Evolutionary conservation across 1,140 invertebrate species (phyloP).

Genomic region (Pteromalus puparum): DNA sequence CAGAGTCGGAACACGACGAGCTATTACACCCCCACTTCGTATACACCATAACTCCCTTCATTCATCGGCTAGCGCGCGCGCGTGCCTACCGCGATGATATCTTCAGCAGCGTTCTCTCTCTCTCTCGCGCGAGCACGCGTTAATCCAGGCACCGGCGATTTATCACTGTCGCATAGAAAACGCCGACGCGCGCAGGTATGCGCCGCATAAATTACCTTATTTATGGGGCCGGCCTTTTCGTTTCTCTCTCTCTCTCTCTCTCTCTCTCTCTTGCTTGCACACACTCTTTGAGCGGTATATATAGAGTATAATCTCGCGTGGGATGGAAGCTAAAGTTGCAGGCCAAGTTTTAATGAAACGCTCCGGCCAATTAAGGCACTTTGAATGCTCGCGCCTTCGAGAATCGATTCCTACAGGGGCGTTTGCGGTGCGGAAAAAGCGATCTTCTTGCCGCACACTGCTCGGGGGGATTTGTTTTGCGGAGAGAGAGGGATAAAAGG

Average conservation of each 20-base stretch:
- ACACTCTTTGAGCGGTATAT: neutral
- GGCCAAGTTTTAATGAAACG: constrained; percentile 41
- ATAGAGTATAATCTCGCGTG: neutral
- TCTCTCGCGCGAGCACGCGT: neutral
- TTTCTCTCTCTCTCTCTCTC: neutral
- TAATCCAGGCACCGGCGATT: constrained; percentile 15
- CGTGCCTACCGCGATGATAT: constrained; percentile 15
- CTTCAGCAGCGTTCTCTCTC: neutral
- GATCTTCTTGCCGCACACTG: neutral
- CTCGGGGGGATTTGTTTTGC: neutral
- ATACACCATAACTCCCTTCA: neutral
- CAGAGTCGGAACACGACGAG: neutral
- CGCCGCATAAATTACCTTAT: constrained; percentile 38
- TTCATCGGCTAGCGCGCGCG: neutral
- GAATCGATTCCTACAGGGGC: constrained; percentile 25
- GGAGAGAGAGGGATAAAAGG: too few species aligned
- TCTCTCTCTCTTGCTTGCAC: neutral
- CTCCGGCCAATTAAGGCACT: constrained; percentile 32
- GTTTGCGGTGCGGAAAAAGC: neutral
- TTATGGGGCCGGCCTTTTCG: neutral
- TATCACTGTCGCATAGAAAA: constrained; percentile 26
- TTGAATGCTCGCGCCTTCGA: constrained; percentile 23
- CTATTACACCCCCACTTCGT: too few species aligned
- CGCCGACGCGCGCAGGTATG: constrained; percentile 2
- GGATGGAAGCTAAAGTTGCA: neutral